phyloP scores from a whole-genome alignment of 92 coral and sea anemone genomes.

The Porites divaricata region DNA sequence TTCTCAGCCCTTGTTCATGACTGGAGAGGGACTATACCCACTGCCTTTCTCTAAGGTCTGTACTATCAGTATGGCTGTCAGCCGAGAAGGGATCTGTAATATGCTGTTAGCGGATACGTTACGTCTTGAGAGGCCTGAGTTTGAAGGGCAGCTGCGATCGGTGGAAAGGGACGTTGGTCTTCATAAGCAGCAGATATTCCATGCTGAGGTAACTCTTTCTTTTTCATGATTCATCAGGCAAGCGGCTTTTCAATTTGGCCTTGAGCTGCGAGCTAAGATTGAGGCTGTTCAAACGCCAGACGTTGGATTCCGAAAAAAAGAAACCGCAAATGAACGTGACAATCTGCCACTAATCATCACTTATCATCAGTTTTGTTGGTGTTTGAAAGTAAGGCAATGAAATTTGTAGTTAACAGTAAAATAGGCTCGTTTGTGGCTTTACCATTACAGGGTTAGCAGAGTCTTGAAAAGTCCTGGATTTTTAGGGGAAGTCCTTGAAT shows the following conservation, averaged over 20 bases:
- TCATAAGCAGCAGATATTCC: constrained; percentile 82
- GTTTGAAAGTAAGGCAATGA: no score
- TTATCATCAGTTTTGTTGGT: no score
- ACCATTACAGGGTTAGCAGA: no score
- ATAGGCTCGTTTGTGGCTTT: no score
- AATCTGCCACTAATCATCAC: no score
- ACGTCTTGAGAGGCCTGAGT: constrained; percentile 91
- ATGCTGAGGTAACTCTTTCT: constrained; percentile 70
- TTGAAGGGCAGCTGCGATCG: constrained; percentile 87
- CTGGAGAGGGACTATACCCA: constrained; percentile 75
- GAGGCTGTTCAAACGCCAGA: background rate
- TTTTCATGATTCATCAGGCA: no score
- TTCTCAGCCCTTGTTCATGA: constrained; percentile 77
- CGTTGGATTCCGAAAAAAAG: no score
- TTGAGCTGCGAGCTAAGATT: background rate
- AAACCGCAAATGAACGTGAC: no score
- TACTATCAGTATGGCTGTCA: constrained; percentile 78
- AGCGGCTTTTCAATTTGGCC: no score
- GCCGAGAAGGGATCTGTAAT: constrained; percentile 86
- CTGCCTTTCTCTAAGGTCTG: constrained; percentile 78
- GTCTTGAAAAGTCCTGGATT: no score
- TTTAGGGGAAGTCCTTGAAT: no score
- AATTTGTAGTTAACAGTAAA: no score
- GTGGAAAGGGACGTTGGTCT: constrained; percentile 82
- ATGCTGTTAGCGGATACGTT: constrained; percentile 77